A percentile compares a stretch with the other conserved stretches of the same genome.
Conservation (phyloP, 2,113 vertebrate genomes). For the Pseudorectes ferrugineus region DNA sequence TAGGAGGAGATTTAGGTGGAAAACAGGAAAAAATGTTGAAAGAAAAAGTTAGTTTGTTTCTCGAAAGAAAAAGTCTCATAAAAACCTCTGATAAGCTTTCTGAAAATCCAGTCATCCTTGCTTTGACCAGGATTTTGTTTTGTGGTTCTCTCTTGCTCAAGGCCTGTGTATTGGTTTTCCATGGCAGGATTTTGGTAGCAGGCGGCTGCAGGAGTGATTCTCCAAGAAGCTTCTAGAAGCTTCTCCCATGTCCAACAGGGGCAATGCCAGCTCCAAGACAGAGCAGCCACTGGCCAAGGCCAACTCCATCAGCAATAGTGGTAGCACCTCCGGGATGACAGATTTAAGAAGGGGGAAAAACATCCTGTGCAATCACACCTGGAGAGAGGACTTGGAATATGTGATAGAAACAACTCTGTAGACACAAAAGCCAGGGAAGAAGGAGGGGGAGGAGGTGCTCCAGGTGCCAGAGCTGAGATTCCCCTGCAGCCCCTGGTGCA, state of each 20-base stretch:
- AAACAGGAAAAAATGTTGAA: background rate
- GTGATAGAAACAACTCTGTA: background rate
- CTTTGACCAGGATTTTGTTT: background rate
- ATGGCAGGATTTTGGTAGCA: background rate
- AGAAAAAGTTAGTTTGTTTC: background rate
- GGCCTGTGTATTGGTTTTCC: background rate
- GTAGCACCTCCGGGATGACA: background rate
- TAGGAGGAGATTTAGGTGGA: background rate
- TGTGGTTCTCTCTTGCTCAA: background rate
- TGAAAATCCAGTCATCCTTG: background rate
- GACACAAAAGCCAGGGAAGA: background rate
- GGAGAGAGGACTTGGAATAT: background rate
- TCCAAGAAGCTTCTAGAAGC: background rate
- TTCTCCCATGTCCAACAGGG: background rate
- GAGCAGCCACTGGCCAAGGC: background rate
- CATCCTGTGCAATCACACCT: background rate
- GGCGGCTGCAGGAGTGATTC: background rate
- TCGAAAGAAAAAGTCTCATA: background rate
- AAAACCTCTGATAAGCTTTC: background rate
- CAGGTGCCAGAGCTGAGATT: no score
- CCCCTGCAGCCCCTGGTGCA: background rate
- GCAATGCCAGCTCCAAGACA: background rate
- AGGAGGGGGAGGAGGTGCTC: background rate
- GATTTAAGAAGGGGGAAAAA: background rate
- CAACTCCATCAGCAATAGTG: background rate